These are phyloP conservation scores for Psix sp. DNA, from an alignment of 1,140 invertebrate genomes.

Conservation along the genomic window DNA sequence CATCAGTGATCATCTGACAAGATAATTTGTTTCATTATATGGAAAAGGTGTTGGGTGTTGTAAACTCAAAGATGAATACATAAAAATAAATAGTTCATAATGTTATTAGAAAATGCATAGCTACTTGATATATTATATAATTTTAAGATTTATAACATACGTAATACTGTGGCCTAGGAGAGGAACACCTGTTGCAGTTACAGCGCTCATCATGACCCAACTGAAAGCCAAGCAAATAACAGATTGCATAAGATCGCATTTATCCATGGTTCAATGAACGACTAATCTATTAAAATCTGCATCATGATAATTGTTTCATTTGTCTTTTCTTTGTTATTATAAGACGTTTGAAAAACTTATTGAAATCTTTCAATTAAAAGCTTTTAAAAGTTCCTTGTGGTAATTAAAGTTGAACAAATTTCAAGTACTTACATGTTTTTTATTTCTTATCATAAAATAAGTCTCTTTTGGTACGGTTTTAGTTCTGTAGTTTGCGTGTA, in stretches of 20 bases:
- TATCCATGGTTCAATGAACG: slow-evolving; percentile 53
- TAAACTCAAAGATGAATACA: slow-evolving; percentile 2
- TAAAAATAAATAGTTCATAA: slow-evolving; percentile 23
- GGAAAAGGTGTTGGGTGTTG: not conserved
- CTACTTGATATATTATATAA: slow-evolving; percentile 43
- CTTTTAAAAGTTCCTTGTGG: not conserved
- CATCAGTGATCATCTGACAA: not conserved
- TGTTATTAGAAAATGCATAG: slow-evolving; percentile 27
- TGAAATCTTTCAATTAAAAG: not conserved
- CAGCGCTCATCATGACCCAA: slow-evolving; percentile 52
- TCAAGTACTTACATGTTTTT: slow-evolving; percentile 65
- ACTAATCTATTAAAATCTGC: slow-evolving; percentile 52
- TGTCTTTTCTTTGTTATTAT: slow-evolving; percentile 26
- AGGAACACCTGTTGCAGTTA: slow-evolving; percentile 37
- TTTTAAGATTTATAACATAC: slow-evolving; percentile 53
- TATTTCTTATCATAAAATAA: slow-evolving; percentile 65
- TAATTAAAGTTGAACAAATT: not conserved
- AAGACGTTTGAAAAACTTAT: not conserved
- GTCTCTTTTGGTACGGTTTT: slow-evolving; percentile 42
- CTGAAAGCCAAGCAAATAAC: slow-evolving; percentile 54
- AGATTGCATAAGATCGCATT: slow-evolving; percentile 49
- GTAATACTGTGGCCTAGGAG: slow-evolving; percentile 38
- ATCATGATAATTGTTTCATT: slow-evolving; percentile 47
- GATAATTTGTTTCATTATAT: not conserved
- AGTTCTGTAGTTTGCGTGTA: slow-evolving; percentile 18